These are phyloP conservation scores for Plestiodon gilberti DNA, from an alignment of 2,113 vertebrate genomes.

Conservation along the genomic window DNA sequence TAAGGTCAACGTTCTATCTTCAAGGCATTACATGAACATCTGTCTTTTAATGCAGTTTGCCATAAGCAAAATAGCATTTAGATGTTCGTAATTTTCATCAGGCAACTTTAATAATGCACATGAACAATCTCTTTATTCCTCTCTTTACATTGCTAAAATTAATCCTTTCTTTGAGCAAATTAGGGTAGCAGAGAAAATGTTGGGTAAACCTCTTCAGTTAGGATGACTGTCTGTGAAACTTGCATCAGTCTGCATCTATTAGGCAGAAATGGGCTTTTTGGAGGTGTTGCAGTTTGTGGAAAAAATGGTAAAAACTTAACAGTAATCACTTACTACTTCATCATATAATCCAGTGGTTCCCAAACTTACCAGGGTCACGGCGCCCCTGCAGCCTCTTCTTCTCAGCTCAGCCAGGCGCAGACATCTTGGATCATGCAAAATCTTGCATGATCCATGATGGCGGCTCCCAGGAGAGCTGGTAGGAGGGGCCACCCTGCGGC, in stretches of 20 bases:
- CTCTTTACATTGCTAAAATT: constrained; percentile 15
- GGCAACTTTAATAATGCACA: background rate
- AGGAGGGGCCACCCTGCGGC: too few species aligned
- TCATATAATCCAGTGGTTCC: background rate
- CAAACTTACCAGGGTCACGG: too few species aligned
- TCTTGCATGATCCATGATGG: too few species aligned
- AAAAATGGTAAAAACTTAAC: background rate
- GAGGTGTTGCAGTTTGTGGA: constrained; percentile 1
- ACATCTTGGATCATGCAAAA: too few species aligned
- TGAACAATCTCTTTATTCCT: background rate
- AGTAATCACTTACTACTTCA: constrained; percentile 17
- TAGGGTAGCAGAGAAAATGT: constrained; percentile 14
- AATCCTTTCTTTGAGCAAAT: constrained; percentile 30
- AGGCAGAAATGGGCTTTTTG: background rate
- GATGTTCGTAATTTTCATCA: constrained; percentile 9
- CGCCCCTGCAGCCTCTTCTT: too few species aligned
- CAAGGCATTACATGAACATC: constrained; percentile 14
- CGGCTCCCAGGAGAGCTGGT: too few species aligned
- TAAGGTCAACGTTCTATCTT: background rate
- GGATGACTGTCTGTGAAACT: constrained; percentile 32
- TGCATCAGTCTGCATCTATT: background rate
- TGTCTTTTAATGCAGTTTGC: background rate
- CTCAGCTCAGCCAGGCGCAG: too few species aligned
- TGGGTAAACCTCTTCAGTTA: constrained; percentile 40
- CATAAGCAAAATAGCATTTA: constrained; percentile 36